Evolutionary conservation across 92 coral and sea anemone species (phyloP).

Genomic region (Muricea muricata): DNA sequence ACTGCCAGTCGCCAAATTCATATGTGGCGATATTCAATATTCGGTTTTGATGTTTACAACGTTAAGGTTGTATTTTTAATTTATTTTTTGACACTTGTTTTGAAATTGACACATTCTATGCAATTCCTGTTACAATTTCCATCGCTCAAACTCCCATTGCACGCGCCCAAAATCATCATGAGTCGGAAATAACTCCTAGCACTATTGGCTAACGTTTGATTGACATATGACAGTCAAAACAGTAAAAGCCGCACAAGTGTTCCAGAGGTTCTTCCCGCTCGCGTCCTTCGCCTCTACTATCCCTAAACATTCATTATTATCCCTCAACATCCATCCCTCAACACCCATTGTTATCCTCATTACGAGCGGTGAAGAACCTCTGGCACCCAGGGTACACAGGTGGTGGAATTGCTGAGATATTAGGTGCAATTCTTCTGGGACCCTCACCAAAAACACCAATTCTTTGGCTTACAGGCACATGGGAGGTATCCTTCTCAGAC

Average conservation of each 20-base stretch:
- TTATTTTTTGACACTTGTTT: neutral
- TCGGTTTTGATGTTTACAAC: no score
- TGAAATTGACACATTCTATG: neutral
- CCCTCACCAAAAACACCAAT: no score
- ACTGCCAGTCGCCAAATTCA: neutral
- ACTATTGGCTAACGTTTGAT: slow-evolving; percentile 1
- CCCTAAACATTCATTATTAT: neutral
- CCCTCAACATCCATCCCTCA: no score
- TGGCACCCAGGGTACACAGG: no score
- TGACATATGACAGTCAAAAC: slow-evolving; percentile 11
- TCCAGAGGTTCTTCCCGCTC: slow-evolving; percentile 21
- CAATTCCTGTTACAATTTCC: neutral
- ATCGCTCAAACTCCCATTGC: neutral
- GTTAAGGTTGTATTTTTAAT: no score
- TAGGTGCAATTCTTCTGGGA: no score
- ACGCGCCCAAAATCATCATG: neutral
- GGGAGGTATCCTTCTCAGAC: no score
- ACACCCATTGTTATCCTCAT: neutral
- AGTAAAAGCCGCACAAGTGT: slow-evolving; percentile 13
- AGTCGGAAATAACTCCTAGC: neutral
- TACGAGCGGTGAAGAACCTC: neutral
- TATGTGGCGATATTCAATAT: neutral
- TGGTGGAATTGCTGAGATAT: no score
- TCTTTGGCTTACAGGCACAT: no score
- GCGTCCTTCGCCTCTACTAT: neutral